Conservation (phyloP, 2,113 vertebrate genomes). For the Montifringilla adamsi region DNA sequence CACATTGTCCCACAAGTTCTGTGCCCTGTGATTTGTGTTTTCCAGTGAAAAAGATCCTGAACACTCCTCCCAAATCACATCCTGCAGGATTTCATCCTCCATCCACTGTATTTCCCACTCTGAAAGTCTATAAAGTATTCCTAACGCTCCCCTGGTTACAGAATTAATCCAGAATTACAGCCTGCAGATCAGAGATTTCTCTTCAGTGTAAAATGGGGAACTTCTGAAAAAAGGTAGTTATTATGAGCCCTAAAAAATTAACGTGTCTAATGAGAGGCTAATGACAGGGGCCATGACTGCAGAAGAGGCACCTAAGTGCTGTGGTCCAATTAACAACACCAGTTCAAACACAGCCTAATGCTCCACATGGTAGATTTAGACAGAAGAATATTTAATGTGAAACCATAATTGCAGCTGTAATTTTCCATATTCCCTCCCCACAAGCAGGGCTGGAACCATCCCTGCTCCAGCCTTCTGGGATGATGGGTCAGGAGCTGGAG, state of each 20-base stretch:
- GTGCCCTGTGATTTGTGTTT: background rate
- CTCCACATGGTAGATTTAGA: background rate
- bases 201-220: background rate
- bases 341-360: conserved; percentile 45
- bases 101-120: background rate
- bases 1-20: background rate
- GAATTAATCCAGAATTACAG: background rate
- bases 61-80: background rate
- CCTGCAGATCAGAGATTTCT: conserved; percentile 18
- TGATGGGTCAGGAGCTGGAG: background rate
- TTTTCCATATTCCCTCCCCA: background rate
- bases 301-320: conserved; percentile 9
- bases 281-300: conserved; percentile 17
- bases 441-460: background rate
- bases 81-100: background rate
- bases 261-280: conserved; percentile 50
- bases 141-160: background rate
- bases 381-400: conserved; percentile 7
- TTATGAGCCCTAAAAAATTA: conserved; percentile 48
- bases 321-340: conserved; percentile 29
- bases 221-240: conserved; percentile 36
- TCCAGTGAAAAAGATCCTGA: background rate
- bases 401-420: conserved; percentile 39
- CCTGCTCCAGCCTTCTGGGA: background rate
- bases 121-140: background rate